A percentile compares a stretch with the other conserved stretches of the same genome.
phyloP scores from a whole-genome alignment of 1,140 invertebrate species.

The Conus betulinus region DNA sequence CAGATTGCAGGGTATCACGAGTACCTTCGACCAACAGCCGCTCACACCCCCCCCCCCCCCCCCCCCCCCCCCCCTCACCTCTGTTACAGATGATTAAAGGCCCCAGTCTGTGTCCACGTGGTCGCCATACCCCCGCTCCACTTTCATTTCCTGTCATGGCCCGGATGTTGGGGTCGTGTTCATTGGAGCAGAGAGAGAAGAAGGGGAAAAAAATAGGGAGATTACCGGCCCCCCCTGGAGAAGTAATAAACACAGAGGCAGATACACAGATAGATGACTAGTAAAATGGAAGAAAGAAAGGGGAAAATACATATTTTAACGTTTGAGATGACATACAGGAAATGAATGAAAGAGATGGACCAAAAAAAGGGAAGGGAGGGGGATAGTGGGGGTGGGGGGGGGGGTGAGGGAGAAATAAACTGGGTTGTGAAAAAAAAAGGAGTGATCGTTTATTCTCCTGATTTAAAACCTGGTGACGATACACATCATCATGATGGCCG shows the following conservation, averaged over 20 bases:
- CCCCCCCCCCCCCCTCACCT: too few relatives aligned
- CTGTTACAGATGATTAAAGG: too few relatives aligned
- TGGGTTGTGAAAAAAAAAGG: too few relatives aligned
- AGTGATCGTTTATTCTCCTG: too few relatives aligned
- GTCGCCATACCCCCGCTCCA: background rate
- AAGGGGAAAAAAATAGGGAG: background rate
- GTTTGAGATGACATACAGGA: background rate
- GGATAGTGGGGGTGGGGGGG: background rate
- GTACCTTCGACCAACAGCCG: too few relatives aligned
- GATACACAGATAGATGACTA: background rate
- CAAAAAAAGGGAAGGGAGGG: background rate
- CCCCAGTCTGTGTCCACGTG: too few relatives aligned
- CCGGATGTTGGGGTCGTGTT: constrained; percentile 1
- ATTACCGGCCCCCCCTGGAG: background rate
- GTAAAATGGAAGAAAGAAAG: background rate
- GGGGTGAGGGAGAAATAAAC: background rate
- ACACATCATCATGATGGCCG: too few relatives aligned
- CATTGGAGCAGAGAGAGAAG: background rate
- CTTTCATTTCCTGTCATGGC: constrained; percentile 11
- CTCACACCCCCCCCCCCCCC: too few relatives aligned
- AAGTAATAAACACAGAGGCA: background rate
- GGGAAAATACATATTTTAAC: background rate
- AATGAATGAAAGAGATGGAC: background rate
- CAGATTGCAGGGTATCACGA: too few relatives aligned
- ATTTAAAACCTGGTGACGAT: too few relatives aligned